Percentiles rank a stretch among this genome's conserved stretches.
Conservation (phyloP, 92 coral and sea anemone genomes). For the Phenganax marumi region DNA sequence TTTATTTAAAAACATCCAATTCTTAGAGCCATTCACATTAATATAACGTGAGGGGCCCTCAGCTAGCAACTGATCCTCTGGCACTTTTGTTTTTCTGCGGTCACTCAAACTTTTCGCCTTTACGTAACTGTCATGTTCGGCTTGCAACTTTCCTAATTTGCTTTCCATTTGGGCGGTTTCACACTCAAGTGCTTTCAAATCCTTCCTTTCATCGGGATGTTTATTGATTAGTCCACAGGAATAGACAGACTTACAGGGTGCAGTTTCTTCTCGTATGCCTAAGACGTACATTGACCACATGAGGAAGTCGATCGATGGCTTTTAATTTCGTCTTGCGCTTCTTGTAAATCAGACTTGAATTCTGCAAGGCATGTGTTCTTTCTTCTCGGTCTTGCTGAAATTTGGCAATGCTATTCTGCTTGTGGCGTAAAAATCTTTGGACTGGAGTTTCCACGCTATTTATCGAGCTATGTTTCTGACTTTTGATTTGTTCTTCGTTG, state of each 20-base stretch:
- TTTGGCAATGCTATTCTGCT: not conserved
- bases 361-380: slow-evolving; percentile 12
- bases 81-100: slow-evolving; percentile 16
- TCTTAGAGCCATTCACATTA: slow-evolving; percentile 2
- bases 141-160: slow-evolving; percentile 19
- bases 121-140: slow-evolving; percentile 25
- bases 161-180: slow-evolving; percentile 16
- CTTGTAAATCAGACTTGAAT: not conserved
- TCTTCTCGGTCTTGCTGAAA: slow-evolving; percentile 11
- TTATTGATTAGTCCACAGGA: slow-evolving; percentile 31
- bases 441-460: slow-evolving; percentile 31
- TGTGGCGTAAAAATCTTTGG: slow-evolving; percentile 22
- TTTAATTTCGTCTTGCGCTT: slow-evolving; percentile 12
- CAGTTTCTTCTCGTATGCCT: slow-evolving; percentile 35
- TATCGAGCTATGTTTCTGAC: not conserved
- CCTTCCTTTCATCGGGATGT: slow-evolving; percentile 24
- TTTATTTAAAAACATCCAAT: slow-evolving; percentile 17
- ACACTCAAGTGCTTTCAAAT: slow-evolving; percentile 23
- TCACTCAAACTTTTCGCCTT: slow-evolving; percentile 18
- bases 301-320: not conserved
- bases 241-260: slow-evolving; percentile 19
- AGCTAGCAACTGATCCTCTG: not conserved
- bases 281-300: slow-evolving; percentile 32
- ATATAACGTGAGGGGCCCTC: slow-evolving; percentile 14
- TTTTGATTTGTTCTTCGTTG: not conserved